Conservation (phyloP, 2,888 invertebrate species). For the Eilema griseolum region DNA sequence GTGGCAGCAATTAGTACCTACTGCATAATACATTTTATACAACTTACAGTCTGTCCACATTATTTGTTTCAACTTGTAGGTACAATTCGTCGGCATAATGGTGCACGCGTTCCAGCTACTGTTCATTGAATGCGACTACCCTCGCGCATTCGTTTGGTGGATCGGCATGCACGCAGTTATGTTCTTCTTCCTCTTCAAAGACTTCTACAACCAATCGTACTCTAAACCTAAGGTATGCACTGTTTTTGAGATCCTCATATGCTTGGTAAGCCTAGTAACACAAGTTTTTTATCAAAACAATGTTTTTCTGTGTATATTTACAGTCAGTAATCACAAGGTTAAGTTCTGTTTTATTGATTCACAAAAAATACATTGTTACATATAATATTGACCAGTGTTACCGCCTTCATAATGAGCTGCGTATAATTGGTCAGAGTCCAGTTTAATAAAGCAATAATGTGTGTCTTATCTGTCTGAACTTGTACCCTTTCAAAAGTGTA, state of each 20-base stretch:
- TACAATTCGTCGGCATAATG: conserved; percentile 96
- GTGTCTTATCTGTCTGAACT: no score
- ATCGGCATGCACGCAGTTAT: conserved; percentile 98
- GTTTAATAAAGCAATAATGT: no score
- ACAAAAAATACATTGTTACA: no score
- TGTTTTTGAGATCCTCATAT: not conserved
- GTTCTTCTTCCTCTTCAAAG: conserved; percentile 98
- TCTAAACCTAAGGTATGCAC: conserved; percentile 64
- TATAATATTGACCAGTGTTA: no score
- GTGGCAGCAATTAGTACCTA: conserved; percentile 19
- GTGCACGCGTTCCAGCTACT: conserved; percentile 96
- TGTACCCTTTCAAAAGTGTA: no score
- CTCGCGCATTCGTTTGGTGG: conserved; percentile 97
- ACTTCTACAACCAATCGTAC: conserved; percentile 96
- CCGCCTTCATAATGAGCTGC: no score
- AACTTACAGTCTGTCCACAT: not conserved
- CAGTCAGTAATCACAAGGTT: no score
- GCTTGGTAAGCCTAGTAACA: not conserved
- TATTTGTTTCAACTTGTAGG: conserved; percentile 78
- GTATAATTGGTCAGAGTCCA: no score
- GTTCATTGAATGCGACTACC: conserved; percentile 97
- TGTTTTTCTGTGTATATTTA: no score
- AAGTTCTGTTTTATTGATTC: no score
- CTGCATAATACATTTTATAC: conserved; percentile 5
- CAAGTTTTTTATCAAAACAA: not conserved